phyloP scores from a whole-genome alignment of 1,140 invertebrate species.

The Diachasma alloeum region DNA sequence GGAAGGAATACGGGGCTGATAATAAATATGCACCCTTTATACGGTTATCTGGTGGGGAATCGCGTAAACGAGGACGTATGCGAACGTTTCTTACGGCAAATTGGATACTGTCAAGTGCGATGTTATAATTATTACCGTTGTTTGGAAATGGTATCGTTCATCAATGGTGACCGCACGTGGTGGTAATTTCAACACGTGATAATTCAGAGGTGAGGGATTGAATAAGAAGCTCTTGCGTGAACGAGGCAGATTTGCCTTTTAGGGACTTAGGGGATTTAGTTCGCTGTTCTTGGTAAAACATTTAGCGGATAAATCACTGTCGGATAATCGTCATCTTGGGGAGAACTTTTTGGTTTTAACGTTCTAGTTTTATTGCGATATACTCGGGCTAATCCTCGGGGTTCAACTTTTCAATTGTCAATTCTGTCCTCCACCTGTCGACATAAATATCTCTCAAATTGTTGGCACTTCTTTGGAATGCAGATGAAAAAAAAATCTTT shows the following conservation, averaged over 20 bases:
- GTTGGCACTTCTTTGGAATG: not conserved
- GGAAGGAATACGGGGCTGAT: conserved; percentile 1
- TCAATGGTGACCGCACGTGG: not conserved
- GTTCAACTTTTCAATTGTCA: not conserved
- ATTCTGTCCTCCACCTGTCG: not conserved
- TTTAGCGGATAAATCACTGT: not conserved
- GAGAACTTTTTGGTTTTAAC: not conserved
- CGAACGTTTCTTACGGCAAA: conserved; percentile 20
- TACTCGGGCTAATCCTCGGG: not conserved
- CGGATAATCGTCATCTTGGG: not conserved
- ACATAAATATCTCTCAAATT: not conserved
- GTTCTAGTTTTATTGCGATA: not conserved
- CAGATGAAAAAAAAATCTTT: not conserved
- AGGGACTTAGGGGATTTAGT: not conserved
- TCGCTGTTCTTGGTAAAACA: not conserved
- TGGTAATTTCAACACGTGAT: not conserved
- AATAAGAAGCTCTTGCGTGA: not conserved
- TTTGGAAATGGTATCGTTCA: conserved; percentile 17
- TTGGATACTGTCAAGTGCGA: conserved; percentile 19
- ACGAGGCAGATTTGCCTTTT: not conserved
- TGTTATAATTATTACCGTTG: conserved; percentile 27
- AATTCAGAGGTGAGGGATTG: not conserved
- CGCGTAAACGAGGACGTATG: conserved; percentile 26
- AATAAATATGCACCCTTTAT: conserved; percentile 21
- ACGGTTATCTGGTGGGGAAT: conserved; percentile 19